These are phyloP conservation scores for Antennarius maculatus DNA, from an alignment of 2,797 vertebrate species.

Conservation along the genomic window DNA sequence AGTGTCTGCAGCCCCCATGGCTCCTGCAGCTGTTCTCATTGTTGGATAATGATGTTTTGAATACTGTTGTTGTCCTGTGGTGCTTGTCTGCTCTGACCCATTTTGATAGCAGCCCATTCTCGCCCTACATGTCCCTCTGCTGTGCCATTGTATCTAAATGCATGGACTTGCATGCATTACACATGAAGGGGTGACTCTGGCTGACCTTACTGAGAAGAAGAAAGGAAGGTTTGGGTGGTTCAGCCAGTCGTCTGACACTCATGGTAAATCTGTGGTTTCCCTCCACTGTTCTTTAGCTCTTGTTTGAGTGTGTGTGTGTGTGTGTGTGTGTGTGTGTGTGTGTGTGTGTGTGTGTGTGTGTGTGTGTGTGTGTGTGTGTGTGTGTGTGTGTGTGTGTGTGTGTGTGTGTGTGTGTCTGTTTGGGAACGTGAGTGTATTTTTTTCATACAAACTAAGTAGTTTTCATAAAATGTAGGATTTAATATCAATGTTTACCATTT, in stretches of 20 bases:
- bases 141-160: constrained; percentile 85
- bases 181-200: constrained; percentile 94
- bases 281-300: constrained; percentile 57
- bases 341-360: constrained; percentile 22
- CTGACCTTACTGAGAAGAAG: constrained; percentile 97
- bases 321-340: constrained; percentile 22
- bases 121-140: constrained; percentile 69
- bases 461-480: not conserved
- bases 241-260: constrained; percentile 95
- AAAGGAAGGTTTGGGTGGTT: constrained; percentile 96
- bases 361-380: not conserved
- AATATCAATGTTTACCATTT: not conserved
- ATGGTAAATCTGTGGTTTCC: constrained; percentile 91
- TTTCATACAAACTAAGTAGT: not conserved
- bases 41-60: constrained; percentile 77
- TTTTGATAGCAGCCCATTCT: constrained; percentile 83
- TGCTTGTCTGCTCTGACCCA: constrained; percentile 80
- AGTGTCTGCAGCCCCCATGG: constrained; percentile 72
- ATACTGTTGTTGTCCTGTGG: constrained; percentile 79
- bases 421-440: not conserved
- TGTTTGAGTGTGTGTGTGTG: constrained; percentile 32
- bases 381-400: no score
- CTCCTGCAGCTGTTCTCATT: constrained; percentile 72
- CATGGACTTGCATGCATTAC: constrained; percentile 89
- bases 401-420: no score